Conservation (phyloP, 2,797 vertebrate genomes). For the Lates japonicus region DNA sequence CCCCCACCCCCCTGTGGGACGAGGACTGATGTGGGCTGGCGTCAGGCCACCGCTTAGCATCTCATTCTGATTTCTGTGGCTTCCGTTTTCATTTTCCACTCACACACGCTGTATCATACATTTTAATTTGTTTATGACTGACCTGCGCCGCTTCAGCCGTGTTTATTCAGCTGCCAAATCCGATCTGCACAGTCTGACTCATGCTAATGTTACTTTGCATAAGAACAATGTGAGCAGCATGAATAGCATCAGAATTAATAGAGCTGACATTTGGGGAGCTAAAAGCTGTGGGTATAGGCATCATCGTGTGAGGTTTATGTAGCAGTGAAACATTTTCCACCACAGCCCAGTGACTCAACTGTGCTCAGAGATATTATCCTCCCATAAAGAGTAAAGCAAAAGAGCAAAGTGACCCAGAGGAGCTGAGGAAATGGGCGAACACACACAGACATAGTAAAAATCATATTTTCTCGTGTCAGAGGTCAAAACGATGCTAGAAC, state of each 20-base stretch:
- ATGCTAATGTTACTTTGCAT: slow-evolving; percentile 42
- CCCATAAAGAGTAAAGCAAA: slow-evolving; percentile 16
- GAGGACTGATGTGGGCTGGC: slow-evolving; percentile 52
- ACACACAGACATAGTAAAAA: not conserved
- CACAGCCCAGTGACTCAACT: slow-evolving; percentile 22
- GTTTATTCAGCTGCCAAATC: slow-evolving; percentile 47
- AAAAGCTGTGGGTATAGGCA: slow-evolving; percentile 20
- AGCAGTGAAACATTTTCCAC: slow-evolving; percentile 28
- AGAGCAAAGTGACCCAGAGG: slow-evolving; percentile 21
- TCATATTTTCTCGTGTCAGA: not conserved
- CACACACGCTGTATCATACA: slow-evolving; percentile 15
- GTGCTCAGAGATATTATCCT: slow-evolving; percentile 13
- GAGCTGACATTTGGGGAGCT: slow-evolving; percentile 46
- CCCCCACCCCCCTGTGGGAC: slow-evolving; percentile 40
- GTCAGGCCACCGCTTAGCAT: slow-evolving; percentile 19
- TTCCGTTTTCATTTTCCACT: slow-evolving; percentile 18
- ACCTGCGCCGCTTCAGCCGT: slow-evolving; percentile 19
- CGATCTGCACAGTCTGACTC: slow-evolving; percentile 41
- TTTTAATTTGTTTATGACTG: slow-evolving; percentile 50
- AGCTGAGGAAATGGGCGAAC: not conserved
- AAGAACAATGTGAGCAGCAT: slow-evolving; percentile 46
- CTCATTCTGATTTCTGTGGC: slow-evolving; percentile 24
- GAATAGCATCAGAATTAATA: slow-evolving; percentile 38
- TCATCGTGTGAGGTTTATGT: slow-evolving; percentile 34
- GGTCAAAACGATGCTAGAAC: not conserved